Conservation (phyloP, 2,888 invertebrate species). For the Reticulitermes lucifugus region DNA sequence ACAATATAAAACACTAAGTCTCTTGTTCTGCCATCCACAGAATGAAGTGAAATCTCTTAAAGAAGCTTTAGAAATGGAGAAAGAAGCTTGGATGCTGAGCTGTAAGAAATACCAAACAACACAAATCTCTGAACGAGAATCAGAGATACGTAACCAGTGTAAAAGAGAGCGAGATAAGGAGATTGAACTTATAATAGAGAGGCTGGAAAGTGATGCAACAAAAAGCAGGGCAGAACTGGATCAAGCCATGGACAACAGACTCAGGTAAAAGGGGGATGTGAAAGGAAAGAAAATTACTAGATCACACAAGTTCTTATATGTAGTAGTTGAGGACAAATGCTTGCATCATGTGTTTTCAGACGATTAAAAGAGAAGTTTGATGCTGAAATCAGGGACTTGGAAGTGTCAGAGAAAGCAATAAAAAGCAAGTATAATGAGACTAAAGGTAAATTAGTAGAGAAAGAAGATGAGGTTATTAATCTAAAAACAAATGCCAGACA, state of each 20-base stretch:
- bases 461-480: constrained; percentile 72
- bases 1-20: too few relatives aligned
- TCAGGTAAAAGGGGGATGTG: constrained; percentile 57
- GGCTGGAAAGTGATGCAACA: constrained; percentile 75
- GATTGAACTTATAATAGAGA: constrained; percentile 79
- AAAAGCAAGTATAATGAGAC: constrained; percentile 75
- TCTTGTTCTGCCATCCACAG: constrained; percentile 52
- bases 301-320: not conserved
- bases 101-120: constrained; percentile 72
- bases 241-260: constrained; percentile 69
- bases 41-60: constrained; percentile 69
- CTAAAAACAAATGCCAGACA: constrained; percentile 73
- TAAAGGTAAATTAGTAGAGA: constrained; percentile 73
- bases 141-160: constrained; percentile 75
- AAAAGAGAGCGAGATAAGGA: constrained; percentile 81
- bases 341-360: constrained; percentile 62
- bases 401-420: constrained; percentile 74
- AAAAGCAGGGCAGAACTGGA: constrained; percentile 66
- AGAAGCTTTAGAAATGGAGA: constrained; percentile 71
- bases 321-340: not conserved
- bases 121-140: constrained; percentile 74
- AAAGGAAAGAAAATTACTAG: not conserved
- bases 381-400: constrained; percentile 75
- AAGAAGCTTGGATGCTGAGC: constrained; percentile 73
- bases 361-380: constrained; percentile 83